Conservation (phyloP, 2,113 vertebrate species). For the Regulus satrapa region DNA sequence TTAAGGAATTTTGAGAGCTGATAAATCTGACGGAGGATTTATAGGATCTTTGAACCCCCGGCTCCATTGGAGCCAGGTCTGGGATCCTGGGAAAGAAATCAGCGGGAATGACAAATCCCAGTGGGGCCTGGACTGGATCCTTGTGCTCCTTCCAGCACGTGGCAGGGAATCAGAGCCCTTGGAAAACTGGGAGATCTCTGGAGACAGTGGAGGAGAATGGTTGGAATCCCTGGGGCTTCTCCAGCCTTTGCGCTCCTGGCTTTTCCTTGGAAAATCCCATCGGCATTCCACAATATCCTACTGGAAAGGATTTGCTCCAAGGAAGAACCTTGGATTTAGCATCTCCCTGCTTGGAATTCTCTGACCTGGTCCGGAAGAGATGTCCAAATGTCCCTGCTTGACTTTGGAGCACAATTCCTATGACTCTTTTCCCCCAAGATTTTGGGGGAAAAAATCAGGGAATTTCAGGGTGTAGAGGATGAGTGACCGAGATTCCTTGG, state of each 20-base stretch:
- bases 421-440: rapidly evolving
- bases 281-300: rapidly evolving
- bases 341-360: not conserved
- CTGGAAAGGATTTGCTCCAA: not conserved
- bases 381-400: too few relatives aligned
- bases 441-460: not conserved
- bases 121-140: not conserved
- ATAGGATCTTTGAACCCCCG: conserved; percentile 75
- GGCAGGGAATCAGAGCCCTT: not conserved
- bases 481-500: not conserved
- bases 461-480: not conserved
- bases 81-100: not conserved
- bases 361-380: not conserved
- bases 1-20: not conserved
- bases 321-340: not conserved
- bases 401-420: not conserved
- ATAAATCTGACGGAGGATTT: conserved; percentile 74
- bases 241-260: rapidly evolving
- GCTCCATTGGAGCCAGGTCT: not conserved
- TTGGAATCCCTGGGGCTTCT: rapidly evolving
- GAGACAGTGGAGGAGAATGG: not conserved
- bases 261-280: not conserved
- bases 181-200: not conserved
- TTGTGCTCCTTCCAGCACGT: rapidly evolving
- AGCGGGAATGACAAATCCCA: not conserved